A percentile compares a stretch with the other conserved stretches of the same genome.
These are phyloP conservation scores for Myoxocephalus aenaeus DNA, from an alignment of 2,797 vertebrate species.

Conservation along the genomic window DNA sequence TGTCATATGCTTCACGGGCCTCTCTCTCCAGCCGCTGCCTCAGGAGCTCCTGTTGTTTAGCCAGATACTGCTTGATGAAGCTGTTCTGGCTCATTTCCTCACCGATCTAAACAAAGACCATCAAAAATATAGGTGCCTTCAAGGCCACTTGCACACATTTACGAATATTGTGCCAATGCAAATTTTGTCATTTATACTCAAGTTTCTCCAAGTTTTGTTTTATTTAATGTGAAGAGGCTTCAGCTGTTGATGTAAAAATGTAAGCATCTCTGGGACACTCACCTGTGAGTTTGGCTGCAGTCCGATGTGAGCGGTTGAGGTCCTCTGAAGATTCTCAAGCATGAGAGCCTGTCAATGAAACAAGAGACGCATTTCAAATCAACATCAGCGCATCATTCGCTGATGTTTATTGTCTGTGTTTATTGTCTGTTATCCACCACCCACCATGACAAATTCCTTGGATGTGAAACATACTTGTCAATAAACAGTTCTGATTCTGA, in stretches of 20 bases:
- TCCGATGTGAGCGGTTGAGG: constrained; percentile 90
- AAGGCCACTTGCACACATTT: not conserved
- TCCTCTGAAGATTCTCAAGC: constrained; percentile 95
- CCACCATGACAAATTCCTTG: too few relatives aligned
- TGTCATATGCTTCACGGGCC: constrained; percentile 90
- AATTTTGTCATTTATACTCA: not conserved
- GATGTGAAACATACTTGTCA: too few relatives aligned
- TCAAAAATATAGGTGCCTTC: constrained; percentile 17
- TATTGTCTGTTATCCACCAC: too few relatives aligned
- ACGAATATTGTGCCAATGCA: not conserved
- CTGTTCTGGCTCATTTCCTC: constrained; percentile 97
- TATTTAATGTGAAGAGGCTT: not conserved
- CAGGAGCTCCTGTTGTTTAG: constrained; percentile 93
- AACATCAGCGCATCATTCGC: not conserved
- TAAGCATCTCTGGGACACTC: constrained; percentile 47
- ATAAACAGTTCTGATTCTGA: too few relatives aligned
- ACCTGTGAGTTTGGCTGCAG: constrained; percentile 95
- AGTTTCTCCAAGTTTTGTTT: not conserved
- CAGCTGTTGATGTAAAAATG: not conserved
- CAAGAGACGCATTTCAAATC: constrained; percentile 1
- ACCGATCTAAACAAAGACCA: constrained; percentile 85
- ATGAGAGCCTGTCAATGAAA: constrained; percentile 88
- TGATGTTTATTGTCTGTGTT: too few relatives aligned
- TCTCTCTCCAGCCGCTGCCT: constrained; percentile 91
- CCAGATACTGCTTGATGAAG: constrained; percentile 96